A percentile compares a stretch with the other conserved stretches of the same genome.
phyloP scores from a whole-genome alignment of 2,797 vertebrate genomes.

The Myotis myotis region DNA sequence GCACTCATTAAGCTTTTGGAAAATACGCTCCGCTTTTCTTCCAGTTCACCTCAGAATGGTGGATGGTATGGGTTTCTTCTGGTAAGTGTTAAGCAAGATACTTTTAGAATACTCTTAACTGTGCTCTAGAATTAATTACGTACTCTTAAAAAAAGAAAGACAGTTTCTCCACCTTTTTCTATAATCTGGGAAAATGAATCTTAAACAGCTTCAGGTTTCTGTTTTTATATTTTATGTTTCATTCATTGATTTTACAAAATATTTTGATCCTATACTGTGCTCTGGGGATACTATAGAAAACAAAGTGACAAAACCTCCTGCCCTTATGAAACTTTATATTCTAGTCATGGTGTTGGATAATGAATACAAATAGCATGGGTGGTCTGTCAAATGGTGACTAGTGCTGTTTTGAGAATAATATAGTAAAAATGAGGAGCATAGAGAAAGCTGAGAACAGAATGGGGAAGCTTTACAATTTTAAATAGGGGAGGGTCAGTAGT shows the following conservation, averaged over 20 bases:
- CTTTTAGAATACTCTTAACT: neutral
- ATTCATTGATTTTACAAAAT: constrained; percentile 37
- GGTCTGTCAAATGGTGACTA: neutral
- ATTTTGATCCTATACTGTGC: neutral
- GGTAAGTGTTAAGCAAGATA: neutral
- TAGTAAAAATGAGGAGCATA: neutral
- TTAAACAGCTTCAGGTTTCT: constrained; percentile 33
- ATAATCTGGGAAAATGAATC: neutral
- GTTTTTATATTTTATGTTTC: neutral
- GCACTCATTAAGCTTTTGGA: neutral
- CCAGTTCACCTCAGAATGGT: neutral
- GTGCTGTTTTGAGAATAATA: neutral
- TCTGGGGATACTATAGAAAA: neutral
- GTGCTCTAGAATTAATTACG: neutral
- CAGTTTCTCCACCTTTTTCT: neutral
- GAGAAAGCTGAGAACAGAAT: neutral
- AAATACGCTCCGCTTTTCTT: neutral
- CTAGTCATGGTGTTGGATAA: neutral
- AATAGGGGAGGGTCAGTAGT: neutral
- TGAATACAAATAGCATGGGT: neutral
- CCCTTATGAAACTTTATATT: neutral
- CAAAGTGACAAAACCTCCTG: neutral
- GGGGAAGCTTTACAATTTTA: neutral
- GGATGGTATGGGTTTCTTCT: neutral
- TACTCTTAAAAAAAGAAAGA: neutral